Evolutionary conservation across 2,888 invertebrate species (phyloP), one percentile per base, ranked within the genome.

Genomic region (Dendrolimus houi): DNA sequence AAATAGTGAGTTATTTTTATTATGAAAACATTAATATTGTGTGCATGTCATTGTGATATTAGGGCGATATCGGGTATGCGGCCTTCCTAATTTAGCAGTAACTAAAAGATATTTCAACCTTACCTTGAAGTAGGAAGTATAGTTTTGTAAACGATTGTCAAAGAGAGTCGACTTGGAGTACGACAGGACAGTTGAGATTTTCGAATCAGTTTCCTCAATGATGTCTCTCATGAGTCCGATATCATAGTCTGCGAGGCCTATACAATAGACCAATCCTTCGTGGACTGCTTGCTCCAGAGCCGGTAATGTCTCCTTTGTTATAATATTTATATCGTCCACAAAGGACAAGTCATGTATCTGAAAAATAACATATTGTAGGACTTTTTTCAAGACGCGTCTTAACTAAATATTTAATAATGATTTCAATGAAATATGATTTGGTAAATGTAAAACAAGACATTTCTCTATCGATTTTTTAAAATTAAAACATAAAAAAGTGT

Each of bases 321-420:
- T 91, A 9, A 95, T 84, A 53, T 96, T 94, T 17, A 94, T 79
- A 62, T 93, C 94, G 8, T 95, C 93, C 0, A 96, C 96, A 77
- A 97, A 98, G 71, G 98, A 98, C 57, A 96, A 88, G 73, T 99
- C 98, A 73, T 98, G 98, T n/a, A 98, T 93, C 97, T 98, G 74
- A 41, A 71, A 29, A 29, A 29, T 29, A 29, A 29, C 29, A 29
- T 17, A 17, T 29, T 29, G 3, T 6, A 3, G 29, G 29, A 6
- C 3, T 29, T 29, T 29, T 29, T 29, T 29, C 6, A 29, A 29
- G 29, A 29, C 29, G 29, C 29, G 29, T 6, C 29, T 29, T 29
- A 29, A 29, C 29, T 6, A 3, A 29, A 29, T 29, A 29, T 29
- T 6, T 29, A 29, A 29, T 29, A 29, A 29, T 29, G 0, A 29